Evolutionary conservation across 2,113 vertebrate genomes (phyloP), one percentile per base, ranked within the genome.

Genomic region (Anoplopoma fimbria): DNA sequence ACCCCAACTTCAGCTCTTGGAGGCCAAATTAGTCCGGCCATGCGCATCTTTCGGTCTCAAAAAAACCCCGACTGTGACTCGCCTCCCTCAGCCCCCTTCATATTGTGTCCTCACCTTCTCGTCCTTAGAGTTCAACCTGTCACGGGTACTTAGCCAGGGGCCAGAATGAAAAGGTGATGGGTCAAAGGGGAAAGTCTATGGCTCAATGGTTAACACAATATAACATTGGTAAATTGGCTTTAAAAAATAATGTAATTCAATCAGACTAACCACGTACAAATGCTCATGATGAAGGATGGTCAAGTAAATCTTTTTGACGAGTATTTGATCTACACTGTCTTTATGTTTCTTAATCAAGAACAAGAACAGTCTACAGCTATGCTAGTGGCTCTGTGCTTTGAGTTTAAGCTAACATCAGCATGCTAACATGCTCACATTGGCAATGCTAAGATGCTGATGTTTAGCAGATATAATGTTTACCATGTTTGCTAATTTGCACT

Each of bases 81-180:
- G 4, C 45, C 49, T 70, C 49, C 61, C 71, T 76, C 81, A 45
- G 47, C 77, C 65, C 65, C 58, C 69, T 68, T 75, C 71, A 47
- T 71, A 81, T 75, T 21, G 15, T 49, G 71, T 81, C 87, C 51
- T 87, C 84, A 87, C 87, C 88, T 84, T 78, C 51, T 76, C 45
- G 10, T 88, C 83, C 83, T 51, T 13, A 25, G 85, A 88, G 90
- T 86, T 87, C 84, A 86, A 36, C 75, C 91, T 93, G 92, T 93
- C 93, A 88, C 33, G 31, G 69, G 62, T 45, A 75, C 75, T 93
- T 75, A 93, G 85, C 38, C 80, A 25, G 58, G 49, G 78, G 82
- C 70, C 53, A n/a, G 53, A 65, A 79, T 93, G 88, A 92, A 87
- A 94, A 93, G 92, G 90, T 87, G 74, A 89, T 21, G 58, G 88